Evolutionary conservation across 2,797 vertebrate genomes (phyloP).

Genomic region (Mormyrops attenuatus): DNA sequence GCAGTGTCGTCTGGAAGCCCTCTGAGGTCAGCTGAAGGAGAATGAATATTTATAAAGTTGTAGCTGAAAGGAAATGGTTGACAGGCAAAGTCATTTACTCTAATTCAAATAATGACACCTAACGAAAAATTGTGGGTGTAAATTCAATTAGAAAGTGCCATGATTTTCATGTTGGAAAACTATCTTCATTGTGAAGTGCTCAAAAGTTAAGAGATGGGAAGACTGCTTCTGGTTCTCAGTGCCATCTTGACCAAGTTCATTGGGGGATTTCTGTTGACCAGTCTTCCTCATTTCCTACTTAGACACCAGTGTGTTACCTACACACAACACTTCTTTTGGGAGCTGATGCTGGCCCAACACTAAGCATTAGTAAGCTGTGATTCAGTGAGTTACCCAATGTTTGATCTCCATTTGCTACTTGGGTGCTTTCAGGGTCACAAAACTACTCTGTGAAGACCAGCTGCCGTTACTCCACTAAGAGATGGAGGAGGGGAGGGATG

Average conservation of each 20-base stretch:
- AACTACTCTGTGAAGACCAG: constrained; percentile 46
- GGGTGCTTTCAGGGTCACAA: not conserved
- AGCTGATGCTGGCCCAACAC: not conserved
- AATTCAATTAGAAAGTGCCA: not conserved
- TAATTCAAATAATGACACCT: not conserved
- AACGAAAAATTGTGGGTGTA: not conserved
- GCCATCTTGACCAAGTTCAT: not conserved
- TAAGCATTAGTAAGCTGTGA: not conserved
- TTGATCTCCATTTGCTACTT: not conserved
- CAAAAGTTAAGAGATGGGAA: not conserved
- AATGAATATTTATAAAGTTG: constrained; percentile 24
- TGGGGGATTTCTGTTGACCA: not conserved
- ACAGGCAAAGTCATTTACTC: not conserved
- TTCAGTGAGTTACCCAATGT: not conserved
- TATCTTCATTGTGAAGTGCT: not conserved
- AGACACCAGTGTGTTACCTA: not conserved
- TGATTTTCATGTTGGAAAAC: not conserved
- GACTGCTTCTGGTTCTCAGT: not conserved
- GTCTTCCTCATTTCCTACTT: not conserved
- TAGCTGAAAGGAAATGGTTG: constrained; percentile 7
- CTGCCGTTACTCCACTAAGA: constrained; percentile 60
- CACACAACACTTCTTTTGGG: not conserved
- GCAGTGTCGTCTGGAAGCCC: constrained; percentile 34
- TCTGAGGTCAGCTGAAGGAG: constrained; percentile 59
- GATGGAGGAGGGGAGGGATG: constrained; percentile 57